Conservation (phyloP, 2,888 invertebrate genomes). For the Ectemnius cavifrons region DNA sequence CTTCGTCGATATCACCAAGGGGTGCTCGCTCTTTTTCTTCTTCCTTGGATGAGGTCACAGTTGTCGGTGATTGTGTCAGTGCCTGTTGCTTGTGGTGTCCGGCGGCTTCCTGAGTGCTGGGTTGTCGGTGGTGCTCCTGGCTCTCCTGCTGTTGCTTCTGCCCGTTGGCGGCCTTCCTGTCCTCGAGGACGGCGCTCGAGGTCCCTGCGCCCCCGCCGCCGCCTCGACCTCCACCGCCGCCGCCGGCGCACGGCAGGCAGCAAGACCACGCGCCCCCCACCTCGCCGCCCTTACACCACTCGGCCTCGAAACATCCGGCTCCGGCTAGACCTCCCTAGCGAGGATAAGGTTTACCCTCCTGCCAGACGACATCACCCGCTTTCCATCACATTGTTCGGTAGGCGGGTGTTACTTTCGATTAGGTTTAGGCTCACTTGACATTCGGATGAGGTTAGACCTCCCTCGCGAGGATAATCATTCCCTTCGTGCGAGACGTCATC, state of each 20-base stretch:
- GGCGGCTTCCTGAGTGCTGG: constrained; percentile 53
- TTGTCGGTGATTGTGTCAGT: constrained; percentile 51
- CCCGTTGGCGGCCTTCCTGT: constrained; percentile 78
- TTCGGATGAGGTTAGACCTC: too few relatives aligned
- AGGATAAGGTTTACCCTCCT: too few relatives aligned
- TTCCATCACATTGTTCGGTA: too few relatives aligned
- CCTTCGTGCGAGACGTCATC: too few relatives aligned
- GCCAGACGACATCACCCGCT: too few relatives aligned
- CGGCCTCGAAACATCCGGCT: constrained; percentile 70
- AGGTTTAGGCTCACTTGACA: too few relatives aligned
- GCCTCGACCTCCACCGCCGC: constrained; percentile 76
- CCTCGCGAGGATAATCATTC: too few relatives aligned
- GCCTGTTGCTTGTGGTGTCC: constrained; percentile 64
- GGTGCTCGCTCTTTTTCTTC: constrained; percentile 64
- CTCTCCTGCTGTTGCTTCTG: constrained; percentile 73
- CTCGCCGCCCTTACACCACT: constrained; percentile 79
- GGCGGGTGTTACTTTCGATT: too few relatives aligned
- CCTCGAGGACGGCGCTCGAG: constrained; percentile 83
- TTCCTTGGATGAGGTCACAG: constrained; percentile 52
- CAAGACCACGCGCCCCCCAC: constrained; percentile 78
- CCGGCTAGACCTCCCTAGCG: too few relatives aligned
- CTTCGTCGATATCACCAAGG: constrained; percentile 70
- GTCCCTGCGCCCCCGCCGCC: constrained; percentile 71
- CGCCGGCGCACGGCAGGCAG: constrained; percentile 80
- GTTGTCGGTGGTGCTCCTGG: constrained; percentile 55